Evolutionary conservation across 2,797 vertebrate species (phyloP).

Genomic region (Falco cherrug): DNA sequence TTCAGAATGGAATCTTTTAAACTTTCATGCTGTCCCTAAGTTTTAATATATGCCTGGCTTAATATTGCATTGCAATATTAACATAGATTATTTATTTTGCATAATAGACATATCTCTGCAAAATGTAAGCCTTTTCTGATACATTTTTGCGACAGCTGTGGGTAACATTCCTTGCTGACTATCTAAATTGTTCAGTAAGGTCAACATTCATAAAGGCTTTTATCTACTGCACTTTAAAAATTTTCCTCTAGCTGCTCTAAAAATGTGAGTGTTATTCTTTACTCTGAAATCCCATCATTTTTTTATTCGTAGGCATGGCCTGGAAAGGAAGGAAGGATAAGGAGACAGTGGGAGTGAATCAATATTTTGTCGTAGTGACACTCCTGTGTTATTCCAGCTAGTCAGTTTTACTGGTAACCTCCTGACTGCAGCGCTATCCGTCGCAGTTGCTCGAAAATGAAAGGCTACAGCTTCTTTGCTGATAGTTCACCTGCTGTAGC

Average conservation of each 20-base stretch:
- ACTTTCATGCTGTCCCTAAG: background rate
- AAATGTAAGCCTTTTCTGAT: background rate
- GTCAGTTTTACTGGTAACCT: background rate
- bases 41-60: background rate
- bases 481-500: background rate
- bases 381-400: background rate
- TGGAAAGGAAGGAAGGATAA: slow-evolving; percentile 12
- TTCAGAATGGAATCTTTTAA: background rate
- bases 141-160: background rate
- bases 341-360: background rate
- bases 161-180: background rate
- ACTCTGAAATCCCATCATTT: background rate
- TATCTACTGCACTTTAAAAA: background rate
- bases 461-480: background rate
- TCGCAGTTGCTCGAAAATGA: background rate
- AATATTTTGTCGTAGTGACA: background rate
- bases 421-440: background rate
- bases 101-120: background rate
- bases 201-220: background rate
- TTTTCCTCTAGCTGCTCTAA: background rate
- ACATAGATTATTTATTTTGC: background rate
- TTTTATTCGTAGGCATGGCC: background rate
- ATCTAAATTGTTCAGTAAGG: background rate
- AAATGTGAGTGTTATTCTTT: background rate
- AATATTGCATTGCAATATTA: background rate